Evolutionary conservation across 2,888 invertebrate genomes (phyloP), one percentile per base, ranked within the genome.

Genomic region (Lycaena phlaeas): DNA sequence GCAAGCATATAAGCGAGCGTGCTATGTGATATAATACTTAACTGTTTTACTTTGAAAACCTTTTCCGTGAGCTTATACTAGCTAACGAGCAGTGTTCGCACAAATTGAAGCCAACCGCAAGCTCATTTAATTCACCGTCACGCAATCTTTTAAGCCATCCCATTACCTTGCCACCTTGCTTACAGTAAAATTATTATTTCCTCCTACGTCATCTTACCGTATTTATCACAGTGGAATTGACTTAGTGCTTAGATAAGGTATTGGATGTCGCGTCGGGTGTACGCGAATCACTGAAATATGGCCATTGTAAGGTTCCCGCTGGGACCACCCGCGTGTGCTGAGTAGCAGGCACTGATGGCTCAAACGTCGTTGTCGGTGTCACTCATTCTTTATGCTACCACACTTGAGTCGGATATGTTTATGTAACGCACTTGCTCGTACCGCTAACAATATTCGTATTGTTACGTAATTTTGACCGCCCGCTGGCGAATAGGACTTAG

Each of bases 251-350:
- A 49, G 51, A 56, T 64, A 58, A 59, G 59, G 64, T 70, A 70
- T 69, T 67, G 64, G 54, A 64, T 73, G 69, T 74, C 67, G 61
- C 62, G 60, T 59, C 53, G 59, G 70, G 64, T 73, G 76, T 62
- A 72, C 68, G 78, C 68, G 73, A 76, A 75, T 75, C 71, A 68
- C 66, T 75, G 73, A 82, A 67, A 78, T 78, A 82, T 81, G 70
- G 65, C 56, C 63, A 65, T 70, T 72, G 74, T 77, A 68, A 64
- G 62, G 57, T 27, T 54, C 81, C 81, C 67, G 78, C 78, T 76
- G 79, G 58, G 81, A 78, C 81, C 82, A 79, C 82, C 79, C 79
- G 78, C 61, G 69, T 57, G 48, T 56, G 50, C 52, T 50, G 51
- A 54, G 49, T 57, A 49, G 56, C 57, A 57, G 50, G 42, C 45